Evolutionary conservation across 2,113 vertebrate genomes (phyloP), one percentile per base, ranked within the genome.

Genomic region (Leucosticte australis): DNA sequence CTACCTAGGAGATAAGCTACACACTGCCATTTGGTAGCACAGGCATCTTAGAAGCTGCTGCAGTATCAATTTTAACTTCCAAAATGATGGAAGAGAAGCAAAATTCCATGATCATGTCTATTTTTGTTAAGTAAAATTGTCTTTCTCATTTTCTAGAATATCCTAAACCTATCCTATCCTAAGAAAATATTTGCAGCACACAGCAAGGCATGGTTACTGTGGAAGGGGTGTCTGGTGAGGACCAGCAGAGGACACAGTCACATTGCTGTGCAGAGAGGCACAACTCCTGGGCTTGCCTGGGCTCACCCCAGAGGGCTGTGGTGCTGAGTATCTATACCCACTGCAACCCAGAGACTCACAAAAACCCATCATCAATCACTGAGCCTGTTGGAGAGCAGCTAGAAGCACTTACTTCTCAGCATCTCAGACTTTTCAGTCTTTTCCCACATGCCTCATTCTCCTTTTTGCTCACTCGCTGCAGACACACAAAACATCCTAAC

Each of bases 381-480:
- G 7, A 75, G 55, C 8, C 31, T 4, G 1, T 4, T 81, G 47
- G 52, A 93, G 35, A 93, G 80, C 30, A 50, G 35, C 63, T 70
- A 80, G 75, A 55, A 94, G 86, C 73, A 87, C 56, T 89, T 75
- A 87, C 28, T 91, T 65, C 47, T 80, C 76, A 49, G 30, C 71
- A 46, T 63, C 63, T 90, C 3, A 2, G 63, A 35, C 2, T 2
- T 70, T 42, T 89, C 79, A 55, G 0, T 81, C 69, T 93, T 92
- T 93, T 89, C 89, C 89, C 92, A 88, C 71, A 62, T 77, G 79
- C 60, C 50, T 96, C 76, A 35, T 89, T 62, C 70, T 90, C 28
- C 22, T 49, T 70, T 80, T 42, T 57, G 2, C 59, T 88, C 79
- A 33, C 63, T 78, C 3, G 2, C 60, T 42, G 50, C 88, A 92